phyloP scores from a whole-genome alignment of 2,113 vertebrate species.

The Oophaga pumilio region DNA sequence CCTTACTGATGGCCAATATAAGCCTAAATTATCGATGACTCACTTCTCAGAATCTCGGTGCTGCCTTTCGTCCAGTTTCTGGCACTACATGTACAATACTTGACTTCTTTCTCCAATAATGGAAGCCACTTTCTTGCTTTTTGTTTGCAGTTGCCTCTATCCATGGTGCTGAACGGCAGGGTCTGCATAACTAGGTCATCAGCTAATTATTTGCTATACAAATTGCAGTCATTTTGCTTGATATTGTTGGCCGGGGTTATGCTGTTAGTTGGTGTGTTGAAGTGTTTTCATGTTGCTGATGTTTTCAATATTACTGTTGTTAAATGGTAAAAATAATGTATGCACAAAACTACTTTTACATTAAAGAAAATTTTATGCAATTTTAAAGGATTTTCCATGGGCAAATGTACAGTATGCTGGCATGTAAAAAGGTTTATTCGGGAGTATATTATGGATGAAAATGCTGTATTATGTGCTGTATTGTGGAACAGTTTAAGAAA shows the following conservation, averaged over 20 bases:
- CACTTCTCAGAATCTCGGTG: background rate
- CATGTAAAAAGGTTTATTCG: background rate
- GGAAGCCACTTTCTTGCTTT: background rate
- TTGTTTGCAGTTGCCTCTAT: background rate
- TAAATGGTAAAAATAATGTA: background rate
- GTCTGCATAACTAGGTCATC: background rate
- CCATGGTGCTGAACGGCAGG: slow-evolving; percentile 25
- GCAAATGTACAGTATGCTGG: background rate
- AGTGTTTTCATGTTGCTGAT: background rate
- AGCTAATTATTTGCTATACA: background rate
- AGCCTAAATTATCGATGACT: background rate
- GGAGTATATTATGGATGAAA: background rate
- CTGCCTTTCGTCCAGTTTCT: background rate
- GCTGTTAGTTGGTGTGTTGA: background rate
- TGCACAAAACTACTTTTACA: background rate
- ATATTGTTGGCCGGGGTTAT: background rate
- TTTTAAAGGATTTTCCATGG: background rate
- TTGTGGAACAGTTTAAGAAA: background rate
- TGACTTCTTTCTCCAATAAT: background rate
- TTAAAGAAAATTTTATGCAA: background rate
- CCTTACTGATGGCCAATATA: background rate
- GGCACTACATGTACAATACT: background rate
- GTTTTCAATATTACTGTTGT: background rate
- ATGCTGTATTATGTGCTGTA: background rate
- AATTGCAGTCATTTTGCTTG: background rate